Evolutionary conservation across 1,140 invertebrate genomes (phyloP).

Genomic region (Psilanteris sp.): DNA sequence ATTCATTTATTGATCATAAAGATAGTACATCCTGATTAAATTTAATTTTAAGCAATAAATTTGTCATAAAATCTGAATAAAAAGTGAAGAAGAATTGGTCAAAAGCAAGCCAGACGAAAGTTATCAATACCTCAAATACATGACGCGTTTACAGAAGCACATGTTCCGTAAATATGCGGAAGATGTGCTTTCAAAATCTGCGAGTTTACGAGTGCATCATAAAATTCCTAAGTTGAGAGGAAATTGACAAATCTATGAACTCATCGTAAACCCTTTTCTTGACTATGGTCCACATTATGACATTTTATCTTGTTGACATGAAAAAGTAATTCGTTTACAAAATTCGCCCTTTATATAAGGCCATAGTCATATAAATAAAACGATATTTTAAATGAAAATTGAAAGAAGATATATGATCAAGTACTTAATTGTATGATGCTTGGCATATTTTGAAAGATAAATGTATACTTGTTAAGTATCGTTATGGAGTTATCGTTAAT

Average conservation of each 20-base stretch:
- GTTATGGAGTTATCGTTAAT: too few species aligned
- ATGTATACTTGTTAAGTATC: too few species aligned
- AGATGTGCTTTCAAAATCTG: constrained; percentile 35
- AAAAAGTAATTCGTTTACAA: constrained; percentile 4
- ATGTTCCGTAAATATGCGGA: constrained; percentile 34
- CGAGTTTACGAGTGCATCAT: constrained; percentile 32
- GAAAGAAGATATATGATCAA: too few species aligned
- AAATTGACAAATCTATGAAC: constrained; percentile 42
- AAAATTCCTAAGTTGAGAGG: constrained; percentile 27
- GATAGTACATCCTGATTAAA: too few species aligned
- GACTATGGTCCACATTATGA: constrained; percentile 22
- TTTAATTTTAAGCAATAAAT: too few species aligned
- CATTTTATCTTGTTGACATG: constrained; percentile 18
- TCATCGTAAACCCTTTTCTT: constrained; percentile 31
- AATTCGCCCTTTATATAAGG: not conserved
- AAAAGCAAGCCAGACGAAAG: not conserved
- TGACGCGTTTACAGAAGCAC: constrained; percentile 15
- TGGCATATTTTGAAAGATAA: too few species aligned
- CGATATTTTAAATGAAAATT: too few species aligned
- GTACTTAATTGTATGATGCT: too few species aligned
- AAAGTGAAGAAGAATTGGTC: constrained; percentile 2
- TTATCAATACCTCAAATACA: constrained; percentile 13
- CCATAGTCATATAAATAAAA: constrained; percentile 1
- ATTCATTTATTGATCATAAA: too few species aligned
- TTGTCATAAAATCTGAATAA: too few species aligned